Evolutionary conservation across 2,797 vertebrate genomes (phyloP).

Genomic region (Sus cebifrons): DNA sequence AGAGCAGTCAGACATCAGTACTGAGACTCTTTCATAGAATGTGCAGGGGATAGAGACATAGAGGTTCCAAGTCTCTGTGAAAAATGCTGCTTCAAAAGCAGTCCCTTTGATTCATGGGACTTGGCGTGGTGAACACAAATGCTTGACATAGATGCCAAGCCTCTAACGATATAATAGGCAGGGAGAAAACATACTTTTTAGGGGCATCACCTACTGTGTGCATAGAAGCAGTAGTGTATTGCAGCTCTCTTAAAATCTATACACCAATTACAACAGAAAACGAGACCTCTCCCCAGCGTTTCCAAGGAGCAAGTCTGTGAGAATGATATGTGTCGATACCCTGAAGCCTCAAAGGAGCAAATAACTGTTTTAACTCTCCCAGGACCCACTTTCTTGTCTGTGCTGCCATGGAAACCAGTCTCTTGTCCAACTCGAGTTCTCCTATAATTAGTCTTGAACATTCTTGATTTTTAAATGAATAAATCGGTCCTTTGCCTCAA

Average conservation of each 20-base stretch:
- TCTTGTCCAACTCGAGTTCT: constrained; percentile 80
- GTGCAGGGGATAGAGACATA: not conserved
- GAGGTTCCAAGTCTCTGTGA: not conserved
- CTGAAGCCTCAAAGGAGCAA: constrained; percentile 78
- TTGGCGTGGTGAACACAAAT: not conserved
- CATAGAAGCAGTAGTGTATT: not conserved
- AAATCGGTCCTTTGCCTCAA: constrained; percentile 71
- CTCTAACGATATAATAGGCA: not conserved
- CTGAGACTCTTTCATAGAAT: not conserved
- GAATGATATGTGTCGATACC: constrained; percentile 82
- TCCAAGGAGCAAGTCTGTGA: constrained; percentile 67
- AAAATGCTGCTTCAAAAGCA: not conserved
- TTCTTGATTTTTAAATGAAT: constrained; percentile 80
- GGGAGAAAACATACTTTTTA: not conserved
- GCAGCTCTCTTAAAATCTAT: constrained; percentile 70
- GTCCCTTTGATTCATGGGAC: not conserved
- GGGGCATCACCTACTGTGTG: constrained; percentile 59
- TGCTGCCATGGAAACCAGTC: constrained; percentile 81
- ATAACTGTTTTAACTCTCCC: constrained; percentile 82
- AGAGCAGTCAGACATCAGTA: not conserved
- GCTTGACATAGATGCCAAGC: not conserved
- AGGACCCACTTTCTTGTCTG: constrained; percentile 78
- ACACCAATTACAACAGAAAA: constrained; percentile 70
- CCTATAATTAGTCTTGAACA: constrained; percentile 83
- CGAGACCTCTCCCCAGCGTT: constrained; percentile 61